These are phyloP conservation scores for Cossypha niveicapilla DNA, from an alignment of 2,797 vertebrate genomes.

Conservation along the genomic window DNA sequence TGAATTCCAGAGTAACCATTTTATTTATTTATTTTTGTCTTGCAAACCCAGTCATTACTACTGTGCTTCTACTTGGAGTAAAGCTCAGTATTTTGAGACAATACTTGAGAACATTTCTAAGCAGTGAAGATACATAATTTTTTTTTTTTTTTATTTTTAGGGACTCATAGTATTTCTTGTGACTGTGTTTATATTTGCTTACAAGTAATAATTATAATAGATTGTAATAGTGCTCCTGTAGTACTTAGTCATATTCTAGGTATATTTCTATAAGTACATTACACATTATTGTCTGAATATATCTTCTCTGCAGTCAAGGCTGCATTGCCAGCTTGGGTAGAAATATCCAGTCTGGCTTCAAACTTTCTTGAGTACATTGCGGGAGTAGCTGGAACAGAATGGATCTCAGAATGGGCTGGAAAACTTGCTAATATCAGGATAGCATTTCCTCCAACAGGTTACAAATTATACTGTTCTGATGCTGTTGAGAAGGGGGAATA, in stretches of 20 bases:
- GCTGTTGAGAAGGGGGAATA: constrained; percentile 1
- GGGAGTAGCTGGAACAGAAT: neutral
- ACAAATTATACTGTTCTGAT: neutral
- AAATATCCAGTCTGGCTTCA: neutral
- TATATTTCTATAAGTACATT: neutral
- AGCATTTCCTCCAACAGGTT: neutral
- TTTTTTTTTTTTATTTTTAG: neutral
- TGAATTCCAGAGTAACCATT: neutral
- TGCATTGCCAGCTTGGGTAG: neutral
- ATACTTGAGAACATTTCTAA: neutral
- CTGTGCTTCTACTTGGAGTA: neutral
- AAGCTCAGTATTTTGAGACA: neutral
- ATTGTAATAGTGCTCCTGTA: neutral
- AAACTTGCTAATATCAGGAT: neutral
- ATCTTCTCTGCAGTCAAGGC: neutral
- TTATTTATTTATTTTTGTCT: neutral
- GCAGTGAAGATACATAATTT: neutral
- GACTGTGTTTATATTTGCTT: neutral
- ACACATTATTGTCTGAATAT: neutral
- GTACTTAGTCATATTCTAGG: neutral
- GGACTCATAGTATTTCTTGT: neutral
- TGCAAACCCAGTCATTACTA: neutral
- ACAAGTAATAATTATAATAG: neutral
- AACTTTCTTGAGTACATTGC: neutral
- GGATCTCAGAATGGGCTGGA: neutral